These are phyloP conservation scores for Orchestia grillus DNA, from an alignment of 1,140 invertebrate species.

Conservation along the genomic window DNA sequence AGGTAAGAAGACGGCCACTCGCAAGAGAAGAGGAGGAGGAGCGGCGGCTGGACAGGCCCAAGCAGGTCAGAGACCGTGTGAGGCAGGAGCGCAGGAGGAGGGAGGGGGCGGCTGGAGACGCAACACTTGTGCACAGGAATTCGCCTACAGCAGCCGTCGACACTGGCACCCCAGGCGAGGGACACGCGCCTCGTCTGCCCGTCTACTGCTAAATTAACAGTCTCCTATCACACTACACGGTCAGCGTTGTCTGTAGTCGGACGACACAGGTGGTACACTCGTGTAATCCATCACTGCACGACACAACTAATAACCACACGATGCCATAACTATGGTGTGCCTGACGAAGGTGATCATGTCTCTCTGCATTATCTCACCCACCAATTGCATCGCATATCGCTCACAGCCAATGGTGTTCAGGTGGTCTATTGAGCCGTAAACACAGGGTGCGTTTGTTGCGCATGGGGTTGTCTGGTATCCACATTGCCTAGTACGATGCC, in stretches of 20 bases:
- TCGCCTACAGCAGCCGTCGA: slow-evolving; percentile 24
- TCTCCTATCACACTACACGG: background rate
- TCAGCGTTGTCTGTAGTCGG: too few species aligned
- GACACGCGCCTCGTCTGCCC: slow-evolving; percentile 1
- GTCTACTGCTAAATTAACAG: background rate
- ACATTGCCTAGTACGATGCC: too few species aligned
- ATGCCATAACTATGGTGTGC: background rate
- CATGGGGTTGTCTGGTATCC: too few species aligned
- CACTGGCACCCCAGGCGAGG: background rate
- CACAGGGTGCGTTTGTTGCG: too few species aligned
- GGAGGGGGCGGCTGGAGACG: background rate
- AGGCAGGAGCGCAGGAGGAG: background rate
- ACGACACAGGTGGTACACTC: too few species aligned
- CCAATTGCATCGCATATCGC: too few species aligned
- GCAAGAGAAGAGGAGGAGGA: background rate
- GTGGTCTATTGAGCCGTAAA: too few species aligned
- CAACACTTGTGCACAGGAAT: slow-evolving; percentile 48
- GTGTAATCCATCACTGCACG: too few species aligned
- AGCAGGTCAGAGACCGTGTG: background rate
- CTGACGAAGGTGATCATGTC: background rate
- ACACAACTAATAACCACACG: background rate
- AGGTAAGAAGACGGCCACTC: background rate
- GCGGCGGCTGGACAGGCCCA: background rate
- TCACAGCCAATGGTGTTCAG: too few species aligned
- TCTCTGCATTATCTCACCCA: background rate